Evolutionary conservation across 1,140 invertebrate species (phyloP).

Genomic region (Lepidurus arcticus): DNA sequence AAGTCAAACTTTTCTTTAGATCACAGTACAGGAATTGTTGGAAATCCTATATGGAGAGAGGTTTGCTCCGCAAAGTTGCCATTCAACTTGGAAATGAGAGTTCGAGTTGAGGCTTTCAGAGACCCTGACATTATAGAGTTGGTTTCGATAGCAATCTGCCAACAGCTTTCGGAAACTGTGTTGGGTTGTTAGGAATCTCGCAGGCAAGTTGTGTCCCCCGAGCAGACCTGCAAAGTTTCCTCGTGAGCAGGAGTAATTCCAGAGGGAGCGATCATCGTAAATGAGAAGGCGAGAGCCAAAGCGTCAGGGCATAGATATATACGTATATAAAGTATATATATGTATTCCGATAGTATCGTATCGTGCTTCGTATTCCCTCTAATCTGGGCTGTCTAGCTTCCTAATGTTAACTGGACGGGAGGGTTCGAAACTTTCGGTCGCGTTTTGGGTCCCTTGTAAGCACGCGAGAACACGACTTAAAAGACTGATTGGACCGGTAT

Average conservation of each 20-base stretch:
- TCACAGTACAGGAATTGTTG: background rate
- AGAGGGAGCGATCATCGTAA: constrained; percentile 9
- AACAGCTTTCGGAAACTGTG: constrained; percentile 6
- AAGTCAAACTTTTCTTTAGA: background rate
- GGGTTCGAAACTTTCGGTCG: background rate
- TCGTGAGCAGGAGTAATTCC: background rate
- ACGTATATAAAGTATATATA: background rate
- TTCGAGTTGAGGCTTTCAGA: background rate
- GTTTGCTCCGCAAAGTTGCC: background rate
- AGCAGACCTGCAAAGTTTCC: background rate
- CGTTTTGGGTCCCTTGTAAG: background rate
- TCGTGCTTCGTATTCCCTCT: background rate
- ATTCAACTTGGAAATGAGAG: background rate
- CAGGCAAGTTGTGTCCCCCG: background rate
- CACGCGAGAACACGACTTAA: background rate
- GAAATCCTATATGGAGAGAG: background rate
- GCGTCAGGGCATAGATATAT: constrained; percentile 4
- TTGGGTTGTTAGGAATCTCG: constrained; percentile 3
- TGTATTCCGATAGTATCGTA: background rate
- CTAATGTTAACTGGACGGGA: background rate
- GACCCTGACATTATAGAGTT: background rate
- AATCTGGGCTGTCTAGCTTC: background rate
- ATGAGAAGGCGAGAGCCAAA: constrained; percentile 12
- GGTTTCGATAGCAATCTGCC: constrained; percentile 6
- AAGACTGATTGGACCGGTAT: constrained; percentile 18